Conservation (phyloP, 2,888 invertebrate species). For the Eupeodes luniger region DNA sequence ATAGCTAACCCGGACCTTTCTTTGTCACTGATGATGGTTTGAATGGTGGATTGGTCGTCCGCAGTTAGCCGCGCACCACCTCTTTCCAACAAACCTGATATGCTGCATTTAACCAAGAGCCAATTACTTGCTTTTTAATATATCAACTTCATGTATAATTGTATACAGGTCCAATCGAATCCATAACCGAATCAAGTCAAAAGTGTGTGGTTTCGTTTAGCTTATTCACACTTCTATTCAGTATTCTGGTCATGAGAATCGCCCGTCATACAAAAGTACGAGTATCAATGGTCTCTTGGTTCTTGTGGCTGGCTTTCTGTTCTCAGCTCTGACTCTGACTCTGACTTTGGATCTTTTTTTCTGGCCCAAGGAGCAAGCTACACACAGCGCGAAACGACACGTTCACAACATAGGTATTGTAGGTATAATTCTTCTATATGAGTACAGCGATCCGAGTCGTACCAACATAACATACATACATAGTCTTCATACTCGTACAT, state of each 20-base stretch:
- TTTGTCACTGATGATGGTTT: conserved; percentile 59
- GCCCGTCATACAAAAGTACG: conserved; percentile 71
- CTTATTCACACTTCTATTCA: conserved; percentile 74
- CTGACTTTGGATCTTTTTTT: neutral
- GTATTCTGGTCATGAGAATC: conserved; percentile 71
- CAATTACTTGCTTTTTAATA: conserved; percentile 71
- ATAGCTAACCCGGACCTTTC: conserved; percentile 71
- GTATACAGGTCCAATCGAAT: conserved; percentile 37
- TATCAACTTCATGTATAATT: conserved; percentile 31
- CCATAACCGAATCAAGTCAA: conserved; percentile 64
- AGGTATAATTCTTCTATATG: too few species aligned
- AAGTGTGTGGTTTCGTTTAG: conserved; percentile 67
- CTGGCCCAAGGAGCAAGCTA: conserved; percentile 1
- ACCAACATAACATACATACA: too few species aligned
- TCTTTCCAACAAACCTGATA: neutral
- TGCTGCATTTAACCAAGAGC: conserved; percentile 62
- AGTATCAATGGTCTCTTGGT: conserved; percentile 63
- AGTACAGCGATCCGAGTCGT: too few species aligned
- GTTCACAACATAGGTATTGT: neutral
- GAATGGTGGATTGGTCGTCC: conserved; percentile 8
- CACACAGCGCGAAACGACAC: neutral
- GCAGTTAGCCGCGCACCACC: neutral
- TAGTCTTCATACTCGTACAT: too few species aligned
- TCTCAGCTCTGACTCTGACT: conserved; percentile 7
- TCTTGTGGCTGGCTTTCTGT: neutral